phyloP scores from a whole-genome alignment of 2,888 invertebrate species.

The Yponomeuta cagnagella region DNA sequence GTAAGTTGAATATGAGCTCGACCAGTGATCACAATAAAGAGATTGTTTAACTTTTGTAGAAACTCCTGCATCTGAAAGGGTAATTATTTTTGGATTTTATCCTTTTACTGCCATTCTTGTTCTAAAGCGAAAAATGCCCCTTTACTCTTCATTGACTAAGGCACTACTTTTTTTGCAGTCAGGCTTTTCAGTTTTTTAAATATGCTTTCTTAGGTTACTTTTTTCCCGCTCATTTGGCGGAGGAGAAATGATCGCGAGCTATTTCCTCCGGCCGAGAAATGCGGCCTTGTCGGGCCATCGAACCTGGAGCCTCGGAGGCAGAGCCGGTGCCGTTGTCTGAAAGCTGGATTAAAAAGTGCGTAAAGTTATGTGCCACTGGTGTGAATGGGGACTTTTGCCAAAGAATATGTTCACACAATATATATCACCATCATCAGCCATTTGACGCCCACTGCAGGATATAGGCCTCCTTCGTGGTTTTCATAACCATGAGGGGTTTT shows the following conservation, averaged over 20 bases:
- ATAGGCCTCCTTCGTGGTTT: no score
- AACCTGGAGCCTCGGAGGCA: slow-evolving; percentile 30
- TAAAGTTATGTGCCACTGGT: background rate
- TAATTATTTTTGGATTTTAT: no score
- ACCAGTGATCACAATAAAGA: no score
- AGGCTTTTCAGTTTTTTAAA: slow-evolving; percentile 15
- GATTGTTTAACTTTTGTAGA: no score
- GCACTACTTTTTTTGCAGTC: background rate
- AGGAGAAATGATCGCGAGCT: slow-evolving; percentile 63
- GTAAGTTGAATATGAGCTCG: no score
- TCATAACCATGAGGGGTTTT: no score
- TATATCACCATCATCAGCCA: no score
- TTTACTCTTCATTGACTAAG: no score
- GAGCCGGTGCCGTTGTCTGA: slow-evolving; percentile 28
- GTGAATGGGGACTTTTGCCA: background rate
- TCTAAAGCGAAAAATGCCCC: no score
- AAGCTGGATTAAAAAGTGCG: background rate
- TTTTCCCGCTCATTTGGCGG: slow-evolving; percentile 28
- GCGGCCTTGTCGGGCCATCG: slow-evolving; percentile 58
- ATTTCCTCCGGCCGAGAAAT: slow-evolving; percentile 56
- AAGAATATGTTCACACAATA: background rate
- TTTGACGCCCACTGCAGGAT: no score
- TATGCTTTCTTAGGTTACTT: slow-evolving; percentile 28
- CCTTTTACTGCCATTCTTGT: no score
- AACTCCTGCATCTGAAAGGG: no score